phyloP scores from a whole-genome alignment of 2,797 vertebrate genomes.

The Arrhamphus sclerolepis region DNA sequence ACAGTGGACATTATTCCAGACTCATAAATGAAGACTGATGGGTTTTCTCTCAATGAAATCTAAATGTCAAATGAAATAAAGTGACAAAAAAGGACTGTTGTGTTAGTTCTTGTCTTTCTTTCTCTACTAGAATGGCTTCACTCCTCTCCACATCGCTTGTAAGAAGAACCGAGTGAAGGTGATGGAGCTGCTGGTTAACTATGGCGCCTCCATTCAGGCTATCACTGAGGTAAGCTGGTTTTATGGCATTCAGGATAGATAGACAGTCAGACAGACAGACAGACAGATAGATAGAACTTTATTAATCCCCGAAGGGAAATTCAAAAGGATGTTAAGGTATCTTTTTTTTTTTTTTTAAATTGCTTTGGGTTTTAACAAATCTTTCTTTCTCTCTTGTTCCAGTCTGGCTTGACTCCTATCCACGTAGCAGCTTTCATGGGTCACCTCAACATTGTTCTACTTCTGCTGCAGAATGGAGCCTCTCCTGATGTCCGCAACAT shows the following conservation, averaged over 20 bases:
- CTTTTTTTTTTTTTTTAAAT: not conserved
- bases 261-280: no score
- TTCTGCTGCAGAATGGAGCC: conserved; percentile 97
- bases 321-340: no score
- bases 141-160: conserved; percentile 98
- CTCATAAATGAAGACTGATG: no score
- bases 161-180: conserved; percentile 99
- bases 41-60: no score
- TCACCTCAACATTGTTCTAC: conserved; percentile 98
- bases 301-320: no score
- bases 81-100: no score
- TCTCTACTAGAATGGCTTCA: conserved; percentile 92
- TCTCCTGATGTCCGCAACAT: conserved; percentile 98
- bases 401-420: conserved; percentile 99
- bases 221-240: conserved; percentile 91
- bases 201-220: conserved; percentile 97
- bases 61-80: no score
- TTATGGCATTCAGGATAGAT: no score
- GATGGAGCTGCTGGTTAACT: conserved; percentile 98
- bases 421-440: conserved; percentile 99
- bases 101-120: no score
- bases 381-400: conserved; percentile 23
- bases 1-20: no score
- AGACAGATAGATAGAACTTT: no score
- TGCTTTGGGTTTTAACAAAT: not conserved